Base-by-base conservation (phyloP, 2,113 vertebrate species). In the Symphodus melops region DNA sequence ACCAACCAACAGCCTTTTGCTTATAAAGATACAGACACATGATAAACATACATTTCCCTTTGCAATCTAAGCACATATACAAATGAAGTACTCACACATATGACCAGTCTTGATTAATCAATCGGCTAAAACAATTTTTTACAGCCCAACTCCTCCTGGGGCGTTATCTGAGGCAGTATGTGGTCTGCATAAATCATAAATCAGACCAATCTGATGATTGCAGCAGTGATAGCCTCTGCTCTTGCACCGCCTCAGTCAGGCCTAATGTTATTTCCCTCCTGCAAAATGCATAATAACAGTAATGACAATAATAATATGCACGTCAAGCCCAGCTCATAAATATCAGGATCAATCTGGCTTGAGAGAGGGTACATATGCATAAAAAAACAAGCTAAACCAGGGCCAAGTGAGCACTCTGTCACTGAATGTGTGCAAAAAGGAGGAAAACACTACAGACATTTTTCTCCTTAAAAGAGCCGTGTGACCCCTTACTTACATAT, bases 91-190 rank as follows among this genome's bases (percentile, higher is more conserved):
- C 67, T 84, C 61, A 46, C 58, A 66, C 42, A 77, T 81, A 86
- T 81, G 83, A 87, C 84, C 33, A 41, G 58, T 68, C 69, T 75
- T 89, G 89, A 93, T 94, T 92, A 94, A 94, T 94, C 91, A 94
- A 92, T 94, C 87, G 86, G 76, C 88, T 94, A 90, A 94, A 94
- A 92, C 87, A 82, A 86, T 86, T 91, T 92, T 93, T 94, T 93
- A 90, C 90, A 88, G 66, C 85, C 81, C 46, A 13, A 61, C 57
- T 51, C 77, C 82, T 74, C 78, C 63, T 68, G 89, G 90, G 89
- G 82, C 76, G 73, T 91, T 84, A 84, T 89, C 82, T 89, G 66
- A 67, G 81, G 82, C 70, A 7, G 37, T 63, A 28, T 68, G 61
- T 25, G 33, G 68, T 87, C 81, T 83, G 88, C 86, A 90, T 88